These are phyloP conservation scores for Macquaria australasica DNA, from an alignment of 2,113 vertebrate genomes.

Conservation along the genomic window DNA sequence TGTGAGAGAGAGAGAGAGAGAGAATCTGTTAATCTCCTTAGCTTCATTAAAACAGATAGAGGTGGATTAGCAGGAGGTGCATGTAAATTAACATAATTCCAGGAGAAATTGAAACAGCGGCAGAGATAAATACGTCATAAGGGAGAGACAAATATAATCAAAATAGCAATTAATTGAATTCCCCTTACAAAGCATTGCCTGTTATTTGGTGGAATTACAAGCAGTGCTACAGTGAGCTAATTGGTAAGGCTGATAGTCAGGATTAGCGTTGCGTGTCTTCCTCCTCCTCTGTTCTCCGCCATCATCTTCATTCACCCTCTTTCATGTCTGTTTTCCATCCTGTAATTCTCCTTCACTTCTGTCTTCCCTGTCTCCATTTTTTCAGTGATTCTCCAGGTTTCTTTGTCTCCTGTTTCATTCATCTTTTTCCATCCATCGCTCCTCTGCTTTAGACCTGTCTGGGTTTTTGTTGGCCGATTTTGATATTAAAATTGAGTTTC, in stretches of 20 bases:
- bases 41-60: slow-evolving; percentile 80
- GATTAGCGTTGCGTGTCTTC: slow-evolving; percentile 44
- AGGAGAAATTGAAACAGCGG: slow-evolving; percentile 77
- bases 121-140: slow-evolving; percentile 80
- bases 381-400: neutral
- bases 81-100: slow-evolving; percentile 82
- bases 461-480: neutral
- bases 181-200: slow-evolving; percentile 60
- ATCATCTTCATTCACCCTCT: slow-evolving; percentile 3
- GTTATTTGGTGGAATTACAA: slow-evolving; percentile 74
- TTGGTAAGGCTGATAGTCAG: slow-evolving; percentile 61
- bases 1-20: neutral
- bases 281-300: slow-evolving; percentile 8
- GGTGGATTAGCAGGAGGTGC: slow-evolving; percentile 76
- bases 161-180: slow-evolving; percentile 82
- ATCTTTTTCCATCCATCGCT: neutral
- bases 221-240: slow-evolving; percentile 56
- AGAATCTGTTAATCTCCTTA: slow-evolving; percentile 78
- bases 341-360: neutral
- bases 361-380: neutral
- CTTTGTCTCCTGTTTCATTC: neutral
- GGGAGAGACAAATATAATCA: slow-evolving; percentile 81
- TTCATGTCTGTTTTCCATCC: slow-evolving; percentile 12
- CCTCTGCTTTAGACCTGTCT: neutral
- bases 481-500: neutral